These are phyloP conservation scores for Nyctibius bracteatus DNA, from an alignment of 2,113 vertebrate genomes.

Conservation along the genomic window DNA sequence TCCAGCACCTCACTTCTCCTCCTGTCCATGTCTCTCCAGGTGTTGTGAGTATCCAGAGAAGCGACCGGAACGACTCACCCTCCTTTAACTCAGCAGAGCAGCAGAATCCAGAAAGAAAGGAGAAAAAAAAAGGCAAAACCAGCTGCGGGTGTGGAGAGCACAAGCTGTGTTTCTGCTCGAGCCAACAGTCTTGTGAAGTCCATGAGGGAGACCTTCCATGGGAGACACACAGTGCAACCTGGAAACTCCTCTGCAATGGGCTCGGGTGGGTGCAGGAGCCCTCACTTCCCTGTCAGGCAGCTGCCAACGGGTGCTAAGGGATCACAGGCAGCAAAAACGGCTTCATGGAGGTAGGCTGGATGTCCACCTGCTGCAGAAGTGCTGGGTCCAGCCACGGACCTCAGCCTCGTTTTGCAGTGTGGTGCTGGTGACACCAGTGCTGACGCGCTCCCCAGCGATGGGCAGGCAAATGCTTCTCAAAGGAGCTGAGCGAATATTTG, in stretches of 20 bases:
- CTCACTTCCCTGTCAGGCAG: not conserved
- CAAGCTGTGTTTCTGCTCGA: not conserved
- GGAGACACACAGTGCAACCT: not conserved
- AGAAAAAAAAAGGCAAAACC: not conserved
- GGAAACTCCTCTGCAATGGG: not conserved
- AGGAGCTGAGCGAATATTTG: not conserved
- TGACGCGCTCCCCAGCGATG: fast-evolving
- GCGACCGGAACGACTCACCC: fast-evolving
- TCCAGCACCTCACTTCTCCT: not conserved
- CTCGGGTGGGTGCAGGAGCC: not conserved
- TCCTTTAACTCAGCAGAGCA: not conserved
- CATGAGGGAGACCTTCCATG: not conserved
- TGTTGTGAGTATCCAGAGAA: not conserved
- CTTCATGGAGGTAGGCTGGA: not conserved
- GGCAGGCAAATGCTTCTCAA: not conserved
- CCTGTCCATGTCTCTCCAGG: not conserved
- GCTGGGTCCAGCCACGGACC: no score
- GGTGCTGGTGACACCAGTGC: not conserved
- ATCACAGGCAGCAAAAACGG: not conserved
- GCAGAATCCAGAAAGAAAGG: not conserved
- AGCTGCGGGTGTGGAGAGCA: not conserved
- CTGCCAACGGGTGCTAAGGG: not conserved
- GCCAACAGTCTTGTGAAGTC: fast-evolving
- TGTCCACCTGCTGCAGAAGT: not conserved
- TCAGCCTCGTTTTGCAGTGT: not conserved